phyloP scores from a whole-genome alignment of 2,888 invertebrate species.

The Metopia argyrocephala region DNA sequence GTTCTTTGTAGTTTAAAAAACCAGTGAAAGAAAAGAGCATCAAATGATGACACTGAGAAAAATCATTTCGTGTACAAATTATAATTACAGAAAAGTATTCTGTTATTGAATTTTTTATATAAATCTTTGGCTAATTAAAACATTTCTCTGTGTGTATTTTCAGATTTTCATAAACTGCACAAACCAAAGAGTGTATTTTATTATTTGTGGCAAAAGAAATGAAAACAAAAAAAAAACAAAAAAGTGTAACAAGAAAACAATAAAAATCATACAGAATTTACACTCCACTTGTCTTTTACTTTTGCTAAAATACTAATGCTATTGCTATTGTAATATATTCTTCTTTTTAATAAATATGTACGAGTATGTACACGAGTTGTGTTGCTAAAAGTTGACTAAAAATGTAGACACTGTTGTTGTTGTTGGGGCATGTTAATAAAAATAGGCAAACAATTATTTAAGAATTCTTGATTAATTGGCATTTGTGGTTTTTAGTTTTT shows the following conservation, averaged over 20 bases:
- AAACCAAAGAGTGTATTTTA: constrained; percentile 36
- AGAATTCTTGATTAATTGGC: constrained; percentile 78
- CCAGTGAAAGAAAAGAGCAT: background rate
- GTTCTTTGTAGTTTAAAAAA: background rate
- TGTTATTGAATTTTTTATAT: too few species aligned
- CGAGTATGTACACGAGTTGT: background rate
- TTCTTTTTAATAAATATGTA: constrained; percentile 34
- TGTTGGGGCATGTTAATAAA: constrained; percentile 69
- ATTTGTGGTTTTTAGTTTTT: constrained; percentile 68
- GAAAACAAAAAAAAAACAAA: too few species aligned
- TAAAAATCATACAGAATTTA: constrained; percentile 59
- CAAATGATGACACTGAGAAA: constrained; percentile 14
- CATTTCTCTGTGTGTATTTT: background rate
- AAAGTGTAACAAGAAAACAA: too few species aligned
- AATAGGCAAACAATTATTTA: constrained; percentile 77
- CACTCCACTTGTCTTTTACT: constrained; percentile 57
- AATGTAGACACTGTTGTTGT: constrained; percentile 25
- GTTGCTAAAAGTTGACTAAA: background rate
- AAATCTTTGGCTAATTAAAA: background rate
- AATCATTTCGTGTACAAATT: background rate
- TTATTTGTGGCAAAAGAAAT: constrained; percentile 44
- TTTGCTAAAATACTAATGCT: constrained; percentile 1
- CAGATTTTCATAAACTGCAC: constrained; percentile 9
- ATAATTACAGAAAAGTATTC: too few species aligned
- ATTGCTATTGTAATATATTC: constrained; percentile 18